These are phyloP conservation scores for Eolophus roseicapilla DNA, from an alignment of 2,113 vertebrate genomes.

Conservation along the genomic window DNA sequence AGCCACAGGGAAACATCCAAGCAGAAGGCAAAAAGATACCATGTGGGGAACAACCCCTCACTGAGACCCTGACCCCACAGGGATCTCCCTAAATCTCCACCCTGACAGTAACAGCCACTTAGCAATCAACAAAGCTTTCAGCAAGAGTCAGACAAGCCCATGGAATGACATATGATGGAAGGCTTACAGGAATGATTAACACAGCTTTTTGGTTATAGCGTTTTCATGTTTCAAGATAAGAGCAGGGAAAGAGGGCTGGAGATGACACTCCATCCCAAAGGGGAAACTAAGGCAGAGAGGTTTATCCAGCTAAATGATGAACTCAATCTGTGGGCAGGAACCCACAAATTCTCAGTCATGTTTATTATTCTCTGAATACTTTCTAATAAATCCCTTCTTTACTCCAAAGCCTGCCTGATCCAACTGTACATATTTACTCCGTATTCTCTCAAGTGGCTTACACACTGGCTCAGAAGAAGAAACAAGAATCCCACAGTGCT, in stretches of 20 bases:
- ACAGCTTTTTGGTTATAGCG: background rate
- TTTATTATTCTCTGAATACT: slow-evolving; percentile 55
- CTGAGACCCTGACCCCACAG: background rate
- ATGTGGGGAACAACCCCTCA: background rate
- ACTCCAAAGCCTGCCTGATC: slow-evolving; percentile 43
- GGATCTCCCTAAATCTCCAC: background rate
- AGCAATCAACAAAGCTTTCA: background rate
- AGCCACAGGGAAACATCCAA: background rate
- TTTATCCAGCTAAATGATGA: background rate
- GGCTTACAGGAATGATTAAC: background rate
- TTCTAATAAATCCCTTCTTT: slow-evolving; percentile 57
- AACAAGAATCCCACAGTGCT: background rate
- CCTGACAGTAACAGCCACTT: background rate
- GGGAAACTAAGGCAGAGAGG: slow-evolving; percentile 5
- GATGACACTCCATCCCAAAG: background rate
- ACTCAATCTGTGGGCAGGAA: background rate
- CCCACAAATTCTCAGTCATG: slow-evolving; percentile 30
- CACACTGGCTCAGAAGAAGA: background rate
- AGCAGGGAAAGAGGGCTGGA: background rate
- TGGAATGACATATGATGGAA: rapidly evolving
- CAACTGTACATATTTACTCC: slow-evolving; percentile 39
- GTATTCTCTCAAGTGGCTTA: slow-evolving; percentile 13
- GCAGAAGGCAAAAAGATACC: background rate
- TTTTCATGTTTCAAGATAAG: background rate
- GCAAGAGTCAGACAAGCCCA: background rate